Percentiles rank a stretch among this genome's conserved stretches.
Evolutionary conservation across 1,140 invertebrate genomes (phyloP).

Genomic region (Drosophila oshimai): DNA sequence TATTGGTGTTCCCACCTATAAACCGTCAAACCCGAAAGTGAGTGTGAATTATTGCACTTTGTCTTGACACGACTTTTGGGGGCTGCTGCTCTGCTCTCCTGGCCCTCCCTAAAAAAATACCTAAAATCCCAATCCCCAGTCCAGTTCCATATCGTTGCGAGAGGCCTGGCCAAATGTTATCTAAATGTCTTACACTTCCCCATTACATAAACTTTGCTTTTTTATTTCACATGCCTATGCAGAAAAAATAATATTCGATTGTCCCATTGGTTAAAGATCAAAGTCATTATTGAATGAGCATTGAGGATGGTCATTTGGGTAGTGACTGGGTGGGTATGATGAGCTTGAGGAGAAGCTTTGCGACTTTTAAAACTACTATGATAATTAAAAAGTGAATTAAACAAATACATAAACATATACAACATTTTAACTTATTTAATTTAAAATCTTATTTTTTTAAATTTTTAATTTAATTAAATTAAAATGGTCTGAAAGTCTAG

Average conservation of each 20-base stretch:
- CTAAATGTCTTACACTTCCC: slow-evolving; percentile 68
- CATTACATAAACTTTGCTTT: slow-evolving; percentile 55
- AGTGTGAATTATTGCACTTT: slow-evolving; percentile 80
- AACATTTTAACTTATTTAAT: background rate
- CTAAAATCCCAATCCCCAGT: slow-evolving; percentile 1
- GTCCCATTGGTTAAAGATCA: slow-evolving; percentile 35
- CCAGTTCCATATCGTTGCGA: slow-evolving; percentile 22
- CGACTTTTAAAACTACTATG: too few species aligned
- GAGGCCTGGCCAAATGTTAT: slow-evolving; percentile 50
- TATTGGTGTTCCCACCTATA: slow-evolving; percentile 48
- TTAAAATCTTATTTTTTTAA: background rate
- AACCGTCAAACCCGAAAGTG: slow-evolving; percentile 68
- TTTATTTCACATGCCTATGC: slow-evolving; percentile 31
- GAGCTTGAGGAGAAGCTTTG: background rate
- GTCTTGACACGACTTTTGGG: slow-evolving; percentile 63
- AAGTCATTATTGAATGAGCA: slow-evolving; percentile 31
- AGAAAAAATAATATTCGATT: slow-evolving; percentile 22
- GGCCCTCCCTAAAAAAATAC: slow-evolving; percentile 7
- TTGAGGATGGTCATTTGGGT: slow-evolving; percentile 11
- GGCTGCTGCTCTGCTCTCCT: slow-evolving; percentile 6
- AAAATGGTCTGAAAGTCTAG: too few species aligned
- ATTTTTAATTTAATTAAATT: background rate
- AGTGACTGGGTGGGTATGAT: background rate
- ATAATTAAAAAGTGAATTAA: too few species aligned
- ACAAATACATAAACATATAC: background rate